Conservation (phyloP, 2,888 invertebrate genomes). For the Epistrophella euchroma region DNA sequence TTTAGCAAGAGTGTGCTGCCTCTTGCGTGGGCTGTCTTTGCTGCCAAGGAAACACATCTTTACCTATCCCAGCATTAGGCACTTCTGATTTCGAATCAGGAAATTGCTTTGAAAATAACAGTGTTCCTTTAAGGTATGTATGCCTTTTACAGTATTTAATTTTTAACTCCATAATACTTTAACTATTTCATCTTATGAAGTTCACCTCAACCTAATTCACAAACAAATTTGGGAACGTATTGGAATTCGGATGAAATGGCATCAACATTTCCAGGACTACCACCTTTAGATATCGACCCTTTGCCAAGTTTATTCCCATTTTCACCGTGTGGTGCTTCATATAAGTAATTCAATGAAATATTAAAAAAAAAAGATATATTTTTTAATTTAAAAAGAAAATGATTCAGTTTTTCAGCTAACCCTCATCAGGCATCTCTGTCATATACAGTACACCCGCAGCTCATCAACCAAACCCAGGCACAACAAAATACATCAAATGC, state of each 20-base stretch:
- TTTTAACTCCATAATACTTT: neutral
- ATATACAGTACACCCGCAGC: constrained; percentile 86
- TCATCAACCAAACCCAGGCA: constrained; percentile 81
- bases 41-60: constrained; percentile 83
- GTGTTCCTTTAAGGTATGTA: constrained; percentile 63
- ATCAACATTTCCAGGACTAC: constrained; percentile 91
- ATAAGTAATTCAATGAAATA: constrained; percentile 87
- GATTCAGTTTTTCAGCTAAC: constrained; percentile 81
- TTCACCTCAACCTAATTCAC: constrained; percentile 77
- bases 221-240: constrained; percentile 81
- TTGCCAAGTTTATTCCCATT: constrained; percentile 94
- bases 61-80: constrained; percentile 83
- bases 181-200: constrained; percentile 46
- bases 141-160: neutral
- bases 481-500: constrained; percentile 79
- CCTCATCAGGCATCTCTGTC: constrained; percentile 84
- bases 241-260: constrained; percentile 90
- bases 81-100: constrained; percentile 84
- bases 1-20: constrained; percentile 83
- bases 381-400: constrained; percentile 10
- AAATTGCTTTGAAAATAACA: constrained; percentile 82
- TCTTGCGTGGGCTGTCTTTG: constrained; percentile 84
- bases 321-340: constrained; percentile 91
- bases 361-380: neutral
- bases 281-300: constrained; percentile 93